Base-by-base conservation (phyloP, 2,797 vertebrate species). In the Percopsis omiscomaycus region DNA sequence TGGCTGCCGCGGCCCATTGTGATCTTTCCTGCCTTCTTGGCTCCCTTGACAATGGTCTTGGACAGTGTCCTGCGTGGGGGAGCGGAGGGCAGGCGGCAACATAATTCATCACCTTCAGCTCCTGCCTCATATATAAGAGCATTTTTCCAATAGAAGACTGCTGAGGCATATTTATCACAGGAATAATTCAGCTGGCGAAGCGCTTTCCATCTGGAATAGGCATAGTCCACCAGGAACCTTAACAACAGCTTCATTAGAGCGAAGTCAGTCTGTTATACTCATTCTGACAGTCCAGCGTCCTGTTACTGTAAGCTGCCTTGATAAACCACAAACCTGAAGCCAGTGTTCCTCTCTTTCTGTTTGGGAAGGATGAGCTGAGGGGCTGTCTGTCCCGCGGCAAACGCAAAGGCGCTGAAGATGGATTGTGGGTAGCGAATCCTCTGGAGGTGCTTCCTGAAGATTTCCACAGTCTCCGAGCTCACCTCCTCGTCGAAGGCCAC, bases 401-500 rank as follows among this genome's bases (percentile, higher is more conserved):
- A 99, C 15, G 97, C 96, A 67, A 98, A 99, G 51, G 92, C 95
- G 87, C 89, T 97, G 85, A 97, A 96, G 92, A 98, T 94, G 75
- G 97, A 98, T n/a, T 96, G 95, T 47, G 98, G 98, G 68, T 96
- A 98, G 78, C 98, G 97, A 80, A 96, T 94, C 86, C 96, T 95
- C 92, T 93, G 95, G 54, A 99, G 82, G 68, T 99, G 98, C 48
- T 98, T 99, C 86, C 94, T 94, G 89, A 99, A 99, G 89, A 97
- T 93, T 88, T 99, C 98, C 73, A 99, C 96, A 87, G 94, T 95
- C 90, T 99, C 98, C 0, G 96, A 94, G 79, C 93, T 96, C 61
- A 99, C 97, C 91, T 99, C 98, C 85, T 98, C 97, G 77, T 99
- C 97, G 88, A 99, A 99, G 5, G 96, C 97, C 79, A 98, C 96